phyloP scores from a whole-genome alignment of 2,797 vertebrate species.

The Loriculus beryllinus region DNA sequence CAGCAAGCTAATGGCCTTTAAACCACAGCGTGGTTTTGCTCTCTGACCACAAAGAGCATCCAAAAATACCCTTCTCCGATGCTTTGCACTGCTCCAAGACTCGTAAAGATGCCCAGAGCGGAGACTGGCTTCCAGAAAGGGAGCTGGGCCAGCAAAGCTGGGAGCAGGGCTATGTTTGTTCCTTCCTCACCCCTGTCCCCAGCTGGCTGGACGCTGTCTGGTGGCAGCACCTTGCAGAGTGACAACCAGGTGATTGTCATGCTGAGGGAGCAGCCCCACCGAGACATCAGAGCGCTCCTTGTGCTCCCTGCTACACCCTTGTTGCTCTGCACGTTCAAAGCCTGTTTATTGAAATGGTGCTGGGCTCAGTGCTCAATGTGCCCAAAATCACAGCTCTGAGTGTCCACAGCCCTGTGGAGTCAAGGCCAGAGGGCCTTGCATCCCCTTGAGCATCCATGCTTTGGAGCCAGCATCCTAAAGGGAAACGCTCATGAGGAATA shows the following conservation, averaged over 20 bases:
- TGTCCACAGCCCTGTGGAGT: accelerated
- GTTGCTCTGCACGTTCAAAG: background rate
- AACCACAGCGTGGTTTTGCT: background rate
- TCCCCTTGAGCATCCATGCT: background rate
- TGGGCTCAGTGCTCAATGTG: accelerated
- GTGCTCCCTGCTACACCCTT: background rate
- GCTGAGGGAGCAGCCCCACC: accelerated
- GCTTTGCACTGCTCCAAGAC: background rate
- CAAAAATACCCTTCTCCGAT: background rate
- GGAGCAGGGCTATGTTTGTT: background rate
- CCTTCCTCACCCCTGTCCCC: background rate
- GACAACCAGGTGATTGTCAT: background rate
- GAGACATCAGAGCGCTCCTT: accelerated
- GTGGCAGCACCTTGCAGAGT: background rate
- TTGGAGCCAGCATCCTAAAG: accelerated
- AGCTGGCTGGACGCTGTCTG: background rate
- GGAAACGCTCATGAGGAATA: accelerated
- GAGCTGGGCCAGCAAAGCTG: background rate
- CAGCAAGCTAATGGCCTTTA: background rate
- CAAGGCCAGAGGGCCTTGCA: accelerated
- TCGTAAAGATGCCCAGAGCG: accelerated
- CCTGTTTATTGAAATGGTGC: background rate
- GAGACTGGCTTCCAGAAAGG: accelerated
- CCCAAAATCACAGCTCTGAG: background rate
- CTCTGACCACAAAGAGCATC: background rate